A percentile compares a stretch with the other conserved stretches of the same genome.
Conservation (phyloP, 2,113 vertebrate species). For the Pterocles orientalis region DNA sequence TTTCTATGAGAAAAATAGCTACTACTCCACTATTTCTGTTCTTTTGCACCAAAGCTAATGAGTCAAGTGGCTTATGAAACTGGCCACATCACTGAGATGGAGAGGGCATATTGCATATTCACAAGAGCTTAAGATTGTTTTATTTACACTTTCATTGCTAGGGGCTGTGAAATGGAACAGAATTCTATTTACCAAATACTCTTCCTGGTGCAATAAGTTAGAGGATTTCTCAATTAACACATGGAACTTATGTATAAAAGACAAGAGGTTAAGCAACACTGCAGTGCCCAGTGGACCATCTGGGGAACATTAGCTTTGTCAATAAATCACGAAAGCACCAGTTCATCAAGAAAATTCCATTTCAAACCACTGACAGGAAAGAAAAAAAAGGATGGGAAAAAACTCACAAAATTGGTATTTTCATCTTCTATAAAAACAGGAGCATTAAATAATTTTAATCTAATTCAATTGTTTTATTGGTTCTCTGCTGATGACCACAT, state of each 20-base stretch:
- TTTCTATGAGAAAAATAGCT: not conserved
- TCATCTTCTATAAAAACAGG: slow-evolving; percentile 26
- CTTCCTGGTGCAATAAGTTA: slow-evolving; percentile 22
- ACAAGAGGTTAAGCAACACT: slow-evolving; percentile 42
- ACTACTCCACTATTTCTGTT: not conserved
- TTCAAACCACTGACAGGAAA: slow-evolving; percentile 40
- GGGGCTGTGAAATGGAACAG: slow-evolving; percentile 14
- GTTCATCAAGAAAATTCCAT: slow-evolving; percentile 70
- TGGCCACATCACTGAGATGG: not conserved
- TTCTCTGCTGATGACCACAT: slow-evolving; percentile 24
- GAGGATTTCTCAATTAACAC: slow-evolving; percentile 34
- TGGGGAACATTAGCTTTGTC: slow-evolving; percentile 70
- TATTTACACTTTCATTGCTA: slow-evolving; percentile 44
- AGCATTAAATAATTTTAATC: slow-evolving; percentile 51
- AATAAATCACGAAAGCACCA: slow-evolving; percentile 67
- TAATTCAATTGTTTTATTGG: slow-evolving; percentile 62
- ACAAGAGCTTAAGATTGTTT: not conserved
- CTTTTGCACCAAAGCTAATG: not conserved
- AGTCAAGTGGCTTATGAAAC: not conserved
- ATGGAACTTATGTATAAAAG: slow-evolving; percentile 31
- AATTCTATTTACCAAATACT: slow-evolving; percentile 20
- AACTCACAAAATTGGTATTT: slow-evolving; percentile 48
- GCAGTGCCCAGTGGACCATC: slow-evolving; percentile 54
- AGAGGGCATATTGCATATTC: not conserved
- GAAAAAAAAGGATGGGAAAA: slow-evolving; percentile 21